These are phyloP conservation scores for Drosophila anceps DNA, from an alignment of 2,888 invertebrate species.

Conservation along the genomic window DNA sequence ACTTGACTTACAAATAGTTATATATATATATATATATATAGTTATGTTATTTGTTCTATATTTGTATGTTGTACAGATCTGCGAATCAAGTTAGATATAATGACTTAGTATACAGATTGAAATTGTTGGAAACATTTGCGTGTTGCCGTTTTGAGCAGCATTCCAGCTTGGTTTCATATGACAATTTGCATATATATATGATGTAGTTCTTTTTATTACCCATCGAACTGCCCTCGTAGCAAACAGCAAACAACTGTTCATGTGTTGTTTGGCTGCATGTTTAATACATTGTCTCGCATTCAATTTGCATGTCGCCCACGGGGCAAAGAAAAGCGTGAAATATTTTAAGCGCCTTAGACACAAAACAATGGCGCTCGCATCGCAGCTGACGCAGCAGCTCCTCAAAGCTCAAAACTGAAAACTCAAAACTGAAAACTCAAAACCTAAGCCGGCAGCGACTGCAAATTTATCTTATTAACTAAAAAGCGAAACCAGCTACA, in stretches of 20 bases:
- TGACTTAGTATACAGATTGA: not conserved
- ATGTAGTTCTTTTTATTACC: constrained; percentile 4
- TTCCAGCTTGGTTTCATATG: not conserved
- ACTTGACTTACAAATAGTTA: not conserved
- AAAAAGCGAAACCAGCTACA: constrained; percentile 46
- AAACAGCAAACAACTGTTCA: constrained; percentile 14
- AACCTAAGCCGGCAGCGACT: constrained; percentile 49
- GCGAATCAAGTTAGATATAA: not conserved
- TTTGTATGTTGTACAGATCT: too few species aligned
- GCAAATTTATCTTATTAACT: constrained; percentile 60
- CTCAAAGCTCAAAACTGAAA: constrained; percentile 18
- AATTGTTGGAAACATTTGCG: not conserved
- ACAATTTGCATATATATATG: not conserved
- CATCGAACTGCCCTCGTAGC: constrained; percentile 26
- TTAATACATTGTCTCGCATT: constrained; percentile 53
- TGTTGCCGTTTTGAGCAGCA: not conserved
- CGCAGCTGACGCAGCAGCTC: constrained; percentile 37
- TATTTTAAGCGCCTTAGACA: constrained; percentile 61
- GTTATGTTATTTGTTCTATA: too few species aligned
- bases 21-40: too few species aligned
- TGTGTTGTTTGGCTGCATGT: constrained; percentile 38
- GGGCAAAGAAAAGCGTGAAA: constrained; percentile 56
- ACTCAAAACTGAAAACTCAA: not conserved
- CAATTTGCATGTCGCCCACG: constrained; percentile 71
- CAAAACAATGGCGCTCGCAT: constrained; percentile 38